These are phyloP conservation scores for Sinocyclocheilus maitianheensis DNA, from an alignment of 2,113 vertebrate species.

Conservation along the genomic window DNA sequence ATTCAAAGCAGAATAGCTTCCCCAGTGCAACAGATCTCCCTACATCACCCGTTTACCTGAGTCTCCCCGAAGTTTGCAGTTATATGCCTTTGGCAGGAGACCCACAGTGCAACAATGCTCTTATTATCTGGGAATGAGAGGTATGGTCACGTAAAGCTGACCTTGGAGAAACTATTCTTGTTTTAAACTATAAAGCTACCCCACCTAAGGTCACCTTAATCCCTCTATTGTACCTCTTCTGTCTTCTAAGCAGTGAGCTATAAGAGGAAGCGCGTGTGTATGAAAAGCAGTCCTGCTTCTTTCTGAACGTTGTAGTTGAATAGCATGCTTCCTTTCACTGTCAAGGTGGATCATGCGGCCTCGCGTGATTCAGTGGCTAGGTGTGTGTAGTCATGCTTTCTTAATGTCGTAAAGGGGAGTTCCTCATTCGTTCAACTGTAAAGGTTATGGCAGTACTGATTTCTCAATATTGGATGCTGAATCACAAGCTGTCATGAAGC, in stretches of 20 bases:
- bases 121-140: conserved; percentile 31
- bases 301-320: background rate
- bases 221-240: conserved; percentile 8
- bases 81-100: background rate
- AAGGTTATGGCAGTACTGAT: background rate
- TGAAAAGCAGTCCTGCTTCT: conserved; percentile 28
- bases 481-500: conserved; percentile 9
- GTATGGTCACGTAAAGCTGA: conserved; percentile 26
- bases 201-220: conserved; percentile 26
- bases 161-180: conserved; percentile 26
- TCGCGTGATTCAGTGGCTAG: background rate
- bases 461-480: conserved; percentile 6
- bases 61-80: background rate
- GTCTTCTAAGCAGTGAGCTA: background rate
- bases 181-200: conserved; percentile 4
- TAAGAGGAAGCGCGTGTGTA: conserved; percentile 31
- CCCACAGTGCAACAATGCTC: conserved; percentile 13
- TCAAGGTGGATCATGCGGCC: background rate
- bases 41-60: no score
- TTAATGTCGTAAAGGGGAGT: background rate
- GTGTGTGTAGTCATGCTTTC: conserved; percentile 1
- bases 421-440: background rate
- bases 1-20: background rate
- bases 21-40: no score
- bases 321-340: background rate